These are phyloP conservation scores for Chrysochloris asiatica DNA, from an alignment of 2,113 vertebrate species.

Conservation along the genomic window DNA sequence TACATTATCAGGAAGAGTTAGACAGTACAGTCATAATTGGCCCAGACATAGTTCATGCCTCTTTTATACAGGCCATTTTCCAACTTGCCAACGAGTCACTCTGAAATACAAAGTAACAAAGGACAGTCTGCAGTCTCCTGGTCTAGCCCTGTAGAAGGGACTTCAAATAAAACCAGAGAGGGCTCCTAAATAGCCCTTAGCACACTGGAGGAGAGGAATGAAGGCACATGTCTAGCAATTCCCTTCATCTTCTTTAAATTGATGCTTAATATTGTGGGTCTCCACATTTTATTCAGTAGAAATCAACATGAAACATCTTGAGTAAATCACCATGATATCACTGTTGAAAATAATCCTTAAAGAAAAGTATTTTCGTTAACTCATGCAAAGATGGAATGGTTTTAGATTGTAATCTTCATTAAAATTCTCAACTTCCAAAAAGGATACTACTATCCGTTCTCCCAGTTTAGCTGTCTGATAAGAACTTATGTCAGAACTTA, in stretches of 20 bases:
- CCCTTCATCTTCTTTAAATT: background rate
- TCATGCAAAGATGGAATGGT: background rate
- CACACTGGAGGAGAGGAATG: background rate
- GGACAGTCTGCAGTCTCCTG: background rate
- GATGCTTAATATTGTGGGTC: background rate
- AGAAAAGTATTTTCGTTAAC: background rate
- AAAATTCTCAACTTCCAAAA: slow-evolving; percentile 4
- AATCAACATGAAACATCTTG: background rate
- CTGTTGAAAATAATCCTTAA: background rate
- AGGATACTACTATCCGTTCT: background rate
- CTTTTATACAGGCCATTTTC: background rate
- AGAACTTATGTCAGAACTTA: background rate
- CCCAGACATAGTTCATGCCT: background rate
- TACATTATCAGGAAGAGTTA: background rate
- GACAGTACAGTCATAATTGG: background rate
- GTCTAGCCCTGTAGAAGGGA: background rate
- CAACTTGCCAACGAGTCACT: background rate
- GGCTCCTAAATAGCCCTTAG: background rate
- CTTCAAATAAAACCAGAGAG: background rate
- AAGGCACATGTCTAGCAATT: background rate
- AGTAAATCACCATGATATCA: background rate
- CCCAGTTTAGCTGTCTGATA: background rate
- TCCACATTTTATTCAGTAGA: background rate
- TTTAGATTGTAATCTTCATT: background rate
- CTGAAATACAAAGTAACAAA: background rate